phyloP scores from a whole-genome alignment of 2,888 invertebrate genomes.

The Catonia carolina region DNA sequence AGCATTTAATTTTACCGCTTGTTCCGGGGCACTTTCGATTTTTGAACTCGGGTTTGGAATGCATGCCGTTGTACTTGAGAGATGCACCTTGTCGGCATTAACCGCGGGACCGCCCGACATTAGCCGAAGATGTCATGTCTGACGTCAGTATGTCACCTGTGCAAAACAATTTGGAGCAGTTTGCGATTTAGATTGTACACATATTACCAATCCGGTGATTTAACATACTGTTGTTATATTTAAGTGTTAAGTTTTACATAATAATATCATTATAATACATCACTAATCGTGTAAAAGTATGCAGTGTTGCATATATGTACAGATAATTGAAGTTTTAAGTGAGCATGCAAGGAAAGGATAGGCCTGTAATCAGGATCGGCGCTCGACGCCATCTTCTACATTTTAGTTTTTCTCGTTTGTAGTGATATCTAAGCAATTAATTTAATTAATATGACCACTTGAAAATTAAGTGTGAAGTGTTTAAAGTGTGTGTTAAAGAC shows the following conservation, averaged over 20 bases:
- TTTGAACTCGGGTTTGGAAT: slow-evolving; percentile 12
- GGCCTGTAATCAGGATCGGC: slow-evolving; percentile 44
- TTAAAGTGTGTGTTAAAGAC: slow-evolving; percentile 17
- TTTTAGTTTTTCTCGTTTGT: slow-evolving; percentile 46
- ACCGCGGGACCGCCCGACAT: slow-evolving; percentile 32
- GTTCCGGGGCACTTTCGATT: slow-evolving; percentile 16
- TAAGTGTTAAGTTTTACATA: neutral
- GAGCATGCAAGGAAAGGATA: slow-evolving; percentile 47
- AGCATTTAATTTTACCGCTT: no score
- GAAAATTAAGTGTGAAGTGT: slow-evolving; percentile 16
- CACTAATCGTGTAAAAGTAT: neutral
- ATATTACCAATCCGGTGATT: slow-evolving; percentile 23
- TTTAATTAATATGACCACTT: slow-evolving; percentile 25
- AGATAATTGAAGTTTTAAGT: slow-evolving; percentile 35
- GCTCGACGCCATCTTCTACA: slow-evolving; percentile 54
- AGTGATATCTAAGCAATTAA: slow-evolving; percentile 21
- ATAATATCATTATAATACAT: neutral
- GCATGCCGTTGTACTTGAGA: slow-evolving; percentile 11
- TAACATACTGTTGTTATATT: slow-evolving; percentile 6
- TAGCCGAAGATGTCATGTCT: slow-evolving; percentile 32
- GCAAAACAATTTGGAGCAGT: slow-evolving; percentile 34
- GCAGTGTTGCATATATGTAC: slow-evolving; percentile 3
- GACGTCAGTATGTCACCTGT: slow-evolving; percentile 36
- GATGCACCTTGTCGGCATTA: slow-evolving; percentile 26
- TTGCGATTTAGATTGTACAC: slow-evolving; percentile 19